A percentile compares a stretch with the other conserved stretches of the same genome.
phyloP scores from a whole-genome alignment of 2,113 vertebrate genomes.

The Entomyzon cyanotis region DNA sequence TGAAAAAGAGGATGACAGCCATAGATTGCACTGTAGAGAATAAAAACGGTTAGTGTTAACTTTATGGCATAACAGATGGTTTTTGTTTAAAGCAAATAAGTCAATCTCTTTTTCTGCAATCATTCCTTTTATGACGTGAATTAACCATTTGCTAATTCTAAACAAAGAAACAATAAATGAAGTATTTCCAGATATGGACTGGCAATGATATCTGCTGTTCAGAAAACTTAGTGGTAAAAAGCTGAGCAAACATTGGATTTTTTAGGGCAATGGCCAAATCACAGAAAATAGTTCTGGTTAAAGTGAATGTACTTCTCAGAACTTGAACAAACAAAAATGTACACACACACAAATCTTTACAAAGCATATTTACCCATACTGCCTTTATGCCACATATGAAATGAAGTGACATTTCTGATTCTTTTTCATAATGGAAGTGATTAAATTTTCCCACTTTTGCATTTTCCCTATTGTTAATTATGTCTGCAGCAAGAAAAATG shows the following conservation, averaged over 20 bases:
- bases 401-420: background rate
- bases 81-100: background rate
- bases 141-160: background rate
- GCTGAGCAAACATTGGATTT: background rate
- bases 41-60: background rate
- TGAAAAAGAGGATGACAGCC: background rate
- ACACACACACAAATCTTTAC: background rate
- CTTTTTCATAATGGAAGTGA: background rate
- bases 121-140: background rate
- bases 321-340: background rate
- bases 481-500: background rate
- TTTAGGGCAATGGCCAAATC: background rate
- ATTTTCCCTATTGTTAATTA: background rate
- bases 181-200: background rate
- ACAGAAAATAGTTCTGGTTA: background rate
- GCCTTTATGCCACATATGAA: background rate
- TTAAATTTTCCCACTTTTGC: background rate
- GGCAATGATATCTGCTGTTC: background rate
- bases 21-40: background rate
- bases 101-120: background rate
- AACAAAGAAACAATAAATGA: background rate
- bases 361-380: background rate
- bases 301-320: background rate
- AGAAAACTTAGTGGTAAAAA: background rate
- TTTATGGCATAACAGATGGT: background rate